A percentile compares a stretch with the other conserved stretches of the same genome.
Evolutionary conservation across 2,113 vertebrate genomes (phyloP).

Genomic region (Channa argus): DNA sequence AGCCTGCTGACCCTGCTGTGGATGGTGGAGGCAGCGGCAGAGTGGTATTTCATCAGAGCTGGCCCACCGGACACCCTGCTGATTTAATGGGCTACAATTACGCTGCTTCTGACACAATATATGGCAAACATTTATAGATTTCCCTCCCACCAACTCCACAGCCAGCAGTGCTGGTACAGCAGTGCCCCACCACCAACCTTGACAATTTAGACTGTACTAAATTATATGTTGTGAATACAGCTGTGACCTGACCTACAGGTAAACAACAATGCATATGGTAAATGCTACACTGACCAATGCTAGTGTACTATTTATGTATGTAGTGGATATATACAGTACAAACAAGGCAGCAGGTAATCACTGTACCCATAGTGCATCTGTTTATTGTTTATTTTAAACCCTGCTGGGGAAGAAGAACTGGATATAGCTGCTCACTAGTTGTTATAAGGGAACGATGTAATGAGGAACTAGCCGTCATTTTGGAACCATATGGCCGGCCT

Average conservation of each 20-base stretch:
- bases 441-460: slow-evolving; percentile 25
- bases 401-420: not conserved
- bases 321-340: not conserved
- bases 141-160: slow-evolving; percentile 53
- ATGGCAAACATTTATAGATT: slow-evolving; percentile 74
- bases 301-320: not conserved
- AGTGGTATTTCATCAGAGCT: slow-evolving; percentile 63
- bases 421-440: slow-evolving; percentile 14
- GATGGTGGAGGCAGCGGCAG: slow-evolving; percentile 54
- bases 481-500: slow-evolving; percentile 66
- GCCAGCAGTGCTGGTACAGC: slow-evolving; percentile 31
- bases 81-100: slow-evolving; percentile 77
- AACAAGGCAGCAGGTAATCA: not conserved
- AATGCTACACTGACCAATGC: slow-evolving; percentile 23
- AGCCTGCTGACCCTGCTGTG: slow-evolving; percentile 70
- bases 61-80: slow-evolving; percentile 61
- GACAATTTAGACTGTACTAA: slow-evolving; percentile 34
- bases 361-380: slow-evolving; percentile 1
- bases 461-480: slow-evolving; percentile 47
- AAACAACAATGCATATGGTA: slow-evolving; percentile 15
- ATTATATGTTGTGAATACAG: slow-evolving; percentile 51
- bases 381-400: slow-evolving; percentile 34
- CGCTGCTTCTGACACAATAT: slow-evolving; percentile 72
- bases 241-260: slow-evolving; percentile 10
- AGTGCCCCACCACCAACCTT: slow-evolving; percentile 14